phyloP scores from a whole-genome alignment of 2,888 invertebrate genomes.

The Leptodirus hochenwartii region DNA sequence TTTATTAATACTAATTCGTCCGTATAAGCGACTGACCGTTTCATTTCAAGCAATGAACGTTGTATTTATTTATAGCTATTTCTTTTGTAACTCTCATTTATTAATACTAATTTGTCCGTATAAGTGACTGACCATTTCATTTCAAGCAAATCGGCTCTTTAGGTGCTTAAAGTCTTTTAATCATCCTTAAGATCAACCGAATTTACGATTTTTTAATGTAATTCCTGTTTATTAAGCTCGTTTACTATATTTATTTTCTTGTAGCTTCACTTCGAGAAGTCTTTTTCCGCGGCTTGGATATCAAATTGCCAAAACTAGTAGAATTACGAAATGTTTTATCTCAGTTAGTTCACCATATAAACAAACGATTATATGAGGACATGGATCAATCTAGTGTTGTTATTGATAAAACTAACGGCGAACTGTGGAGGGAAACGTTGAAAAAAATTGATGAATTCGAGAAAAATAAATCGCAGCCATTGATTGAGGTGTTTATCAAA shows the following conservation, averaged over 20 bases:
- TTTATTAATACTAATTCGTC: too few species aligned
- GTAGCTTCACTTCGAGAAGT: constrained; percentile 43
- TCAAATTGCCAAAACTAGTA: constrained; percentile 45
- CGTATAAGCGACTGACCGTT: too few species aligned
- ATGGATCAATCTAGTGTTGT: constrained; percentile 33
- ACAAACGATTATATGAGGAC: constrained; percentile 31
- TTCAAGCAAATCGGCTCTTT: too few species aligned
- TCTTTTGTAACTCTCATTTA: too few species aligned
- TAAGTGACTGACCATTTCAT: too few species aligned
- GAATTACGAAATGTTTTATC: constrained; percentile 39
- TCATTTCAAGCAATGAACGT: too few species aligned
- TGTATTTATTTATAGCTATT: too few species aligned
- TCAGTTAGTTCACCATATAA: constrained; percentile 35
- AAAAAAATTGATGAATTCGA: constrained; percentile 34
- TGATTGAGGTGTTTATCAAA: too few species aligned
- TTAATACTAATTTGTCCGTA: too few species aligned
- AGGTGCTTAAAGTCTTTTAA: too few species aligned
- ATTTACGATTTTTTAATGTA: constrained; percentile 2
- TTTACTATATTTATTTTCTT: constrained; percentile 16
- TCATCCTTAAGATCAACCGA: too few species aligned
- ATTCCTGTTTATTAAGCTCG: constrained; percentile 6
- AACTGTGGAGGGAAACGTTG: constrained; percentile 44
- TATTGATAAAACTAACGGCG: constrained; percentile 34
- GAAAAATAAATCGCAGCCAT: constrained; percentile 28
- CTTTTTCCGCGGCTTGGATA: constrained; percentile 51